Evolutionary conservation across 1,140 invertebrate species (phyloP), one percentile per base, ranked within the genome.

Genomic region (Ganaspis sp.): DNA sequence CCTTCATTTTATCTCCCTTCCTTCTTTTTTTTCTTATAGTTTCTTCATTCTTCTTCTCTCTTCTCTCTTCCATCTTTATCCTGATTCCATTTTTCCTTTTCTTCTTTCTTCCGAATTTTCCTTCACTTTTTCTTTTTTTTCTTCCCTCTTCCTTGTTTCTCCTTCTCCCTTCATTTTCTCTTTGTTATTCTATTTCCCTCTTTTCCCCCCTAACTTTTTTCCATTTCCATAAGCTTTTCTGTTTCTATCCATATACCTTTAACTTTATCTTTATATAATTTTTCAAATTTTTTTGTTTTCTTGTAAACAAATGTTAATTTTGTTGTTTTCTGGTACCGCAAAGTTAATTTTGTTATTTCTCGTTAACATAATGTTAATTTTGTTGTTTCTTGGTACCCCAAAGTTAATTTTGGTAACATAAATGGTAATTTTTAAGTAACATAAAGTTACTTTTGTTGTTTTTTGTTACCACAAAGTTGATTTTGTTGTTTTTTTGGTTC

Each of bases 161-260:
- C 8, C 6, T 26, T 4, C 19, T 29, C 21, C 21, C 29, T 49
- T 72, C 11, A 40, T 19, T 49, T 26, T 49, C 70, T 26, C 64
- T 70, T 83, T 78, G 74, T 77, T 54, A 21, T 69, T 34, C 29
- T 37, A 34, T 69, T 17, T 69, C 54, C 69, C 38, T 58, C 15
- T 73, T 78, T 76, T 71, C 45, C 72, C 19, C 70, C 69, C 58
- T 21, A 1, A 37, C 69, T 9, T 70, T 74, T 40, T 71, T 80
- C 76, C 75, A 76, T 74, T 74, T 15, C 73, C 40, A n/a, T n/a
- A n/a, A n/a, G n/a, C 40, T 42, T 42, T 15, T 42, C 40, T 42
- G 15, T 15, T 42, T 42, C n/a, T n/a, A n/a, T 42, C 40, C 9
- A 42, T 5, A 42, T 15, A 11, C 11, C 9, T 42, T 42, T 15